Evolutionary conservation across 2,113 vertebrate genomes (phyloP).

Genomic region (Pomatorhinus ruficollis): DNA sequence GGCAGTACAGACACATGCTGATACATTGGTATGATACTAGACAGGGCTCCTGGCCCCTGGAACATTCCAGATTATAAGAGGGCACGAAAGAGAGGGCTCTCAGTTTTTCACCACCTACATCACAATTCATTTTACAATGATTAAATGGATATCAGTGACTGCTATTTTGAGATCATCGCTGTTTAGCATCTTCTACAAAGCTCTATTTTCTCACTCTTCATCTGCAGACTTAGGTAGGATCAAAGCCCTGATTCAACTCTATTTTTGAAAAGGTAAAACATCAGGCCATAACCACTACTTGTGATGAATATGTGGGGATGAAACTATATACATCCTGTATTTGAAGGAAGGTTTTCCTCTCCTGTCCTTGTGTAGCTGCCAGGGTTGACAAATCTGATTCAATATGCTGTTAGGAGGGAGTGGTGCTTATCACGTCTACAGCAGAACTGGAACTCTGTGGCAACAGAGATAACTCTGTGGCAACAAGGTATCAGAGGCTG

Average conservation of each 20-base stretch:
- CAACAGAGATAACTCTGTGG: neutral
- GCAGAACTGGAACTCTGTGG: neutral
- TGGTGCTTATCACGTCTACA: neutral
- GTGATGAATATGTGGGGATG: neutral
- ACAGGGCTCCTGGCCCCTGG: rapidly evolving
- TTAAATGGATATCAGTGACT: neutral
- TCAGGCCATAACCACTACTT: neutral
- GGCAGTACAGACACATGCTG: rapidly evolving
- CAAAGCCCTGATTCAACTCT: neutral
- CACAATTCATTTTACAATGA: neutral
- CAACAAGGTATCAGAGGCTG: neutral
- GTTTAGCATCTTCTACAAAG: neutral
- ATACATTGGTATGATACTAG: rapidly evolving
- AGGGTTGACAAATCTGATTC: neutral
- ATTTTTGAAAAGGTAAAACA: neutral
- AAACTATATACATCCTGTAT: neutral
- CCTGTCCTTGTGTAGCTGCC: neutral
- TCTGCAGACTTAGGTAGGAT: neutral
- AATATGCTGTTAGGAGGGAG: neutral
- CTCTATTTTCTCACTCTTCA: neutral
- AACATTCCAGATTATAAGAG: neutral
- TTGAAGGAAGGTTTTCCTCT: neutral
- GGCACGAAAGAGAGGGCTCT: neutral
- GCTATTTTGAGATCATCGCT: neutral
- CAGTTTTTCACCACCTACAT: neutral